Conservation (phyloP, 1,140 invertebrate species). For the Drosophila pachea region DNA sequence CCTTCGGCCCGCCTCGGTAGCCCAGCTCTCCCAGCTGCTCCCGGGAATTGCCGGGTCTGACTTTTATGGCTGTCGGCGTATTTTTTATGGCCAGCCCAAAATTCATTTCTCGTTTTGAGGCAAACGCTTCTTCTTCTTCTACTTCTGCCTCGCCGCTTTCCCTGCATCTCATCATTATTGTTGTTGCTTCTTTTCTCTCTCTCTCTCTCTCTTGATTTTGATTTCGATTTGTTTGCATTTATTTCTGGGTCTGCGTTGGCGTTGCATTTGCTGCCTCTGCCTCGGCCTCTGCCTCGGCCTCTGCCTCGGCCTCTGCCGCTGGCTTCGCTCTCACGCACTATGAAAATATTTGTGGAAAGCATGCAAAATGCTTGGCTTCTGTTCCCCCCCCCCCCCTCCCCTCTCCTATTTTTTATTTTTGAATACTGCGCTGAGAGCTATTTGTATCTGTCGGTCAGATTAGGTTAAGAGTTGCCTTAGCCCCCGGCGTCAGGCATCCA, state of each 20-base stretch:
- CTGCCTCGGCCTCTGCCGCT: not conserved
- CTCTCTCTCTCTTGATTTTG: constrained; percentile 19
- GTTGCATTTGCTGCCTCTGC: constrained; percentile 27
- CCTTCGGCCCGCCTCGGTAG: not conserved
- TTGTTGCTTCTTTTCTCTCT: not conserved
- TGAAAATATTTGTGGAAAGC: constrained; percentile 72
- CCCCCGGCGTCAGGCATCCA: constrained; percentile 20
- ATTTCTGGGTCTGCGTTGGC: constrained; percentile 46
- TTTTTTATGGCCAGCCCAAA: constrained; percentile 71
- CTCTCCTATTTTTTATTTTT: constrained; percentile 51
- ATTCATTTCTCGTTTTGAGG: constrained; percentile 59
- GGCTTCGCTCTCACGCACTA: constrained; percentile 49
- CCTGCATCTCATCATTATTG: not conserved
- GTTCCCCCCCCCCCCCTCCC: too few relatives aligned
- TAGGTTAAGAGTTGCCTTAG: constrained; percentile 61
- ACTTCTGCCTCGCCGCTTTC: too few relatives aligned
- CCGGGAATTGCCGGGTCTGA: constrained; percentile 71
- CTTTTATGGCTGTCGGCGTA: constrained; percentile 73
- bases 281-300: too few relatives aligned
- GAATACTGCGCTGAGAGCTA: constrained; percentile 74
- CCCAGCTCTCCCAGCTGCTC: constrained; percentile 37
- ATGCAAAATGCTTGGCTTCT: constrained; percentile 61
- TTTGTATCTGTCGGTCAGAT: constrained; percentile 77
- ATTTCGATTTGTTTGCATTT: constrained; percentile 72
- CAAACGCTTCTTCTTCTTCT: constrained; percentile 18